A percentile compares a stretch with the other conserved stretches of the same genome.
phyloP scores from a whole-genome alignment of 1,140 invertebrate genomes.

The Macrotrachela quadricornifera region DNA sequence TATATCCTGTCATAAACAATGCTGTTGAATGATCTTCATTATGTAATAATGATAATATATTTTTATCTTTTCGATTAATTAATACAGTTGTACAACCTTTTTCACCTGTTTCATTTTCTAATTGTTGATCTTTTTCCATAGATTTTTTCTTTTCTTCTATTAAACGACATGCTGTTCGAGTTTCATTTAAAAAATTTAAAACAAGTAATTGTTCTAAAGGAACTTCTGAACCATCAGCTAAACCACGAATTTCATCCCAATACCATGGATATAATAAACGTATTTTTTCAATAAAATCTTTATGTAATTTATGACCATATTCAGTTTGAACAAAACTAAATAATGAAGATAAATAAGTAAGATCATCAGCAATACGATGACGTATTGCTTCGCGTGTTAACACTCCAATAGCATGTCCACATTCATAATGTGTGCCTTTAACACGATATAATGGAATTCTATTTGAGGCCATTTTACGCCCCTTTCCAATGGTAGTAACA shows the following conservation, averaged over 20 bases:
- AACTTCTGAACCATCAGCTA: slow-evolving; percentile 1
- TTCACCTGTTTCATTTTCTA: not conserved
- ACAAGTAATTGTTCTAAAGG: not conserved
- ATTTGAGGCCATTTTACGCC: too few relatives aligned
- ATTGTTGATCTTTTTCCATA: not conserved
- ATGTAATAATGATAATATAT: not conserved
- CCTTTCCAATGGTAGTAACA: too few relatives aligned
- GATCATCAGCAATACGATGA: too few relatives aligned
- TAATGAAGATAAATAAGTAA: too few relatives aligned
- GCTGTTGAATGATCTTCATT: slow-evolving; percentile 1
- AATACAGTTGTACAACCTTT: not conserved
- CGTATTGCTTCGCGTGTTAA: too few relatives aligned
- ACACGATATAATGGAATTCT: too few relatives aligned
- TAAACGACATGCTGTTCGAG: not conserved
- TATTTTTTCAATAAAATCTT: too few relatives aligned
- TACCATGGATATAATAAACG: not conserved
- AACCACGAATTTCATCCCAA: slow-evolving; percentile 4
- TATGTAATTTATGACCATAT: too few relatives aligned
- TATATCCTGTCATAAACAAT: slow-evolving; percentile 1
- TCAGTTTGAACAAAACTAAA: too few relatives aligned
- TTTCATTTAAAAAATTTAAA: slow-evolving; percentile 2
- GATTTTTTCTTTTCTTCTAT: not conserved
- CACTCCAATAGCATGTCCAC: too few relatives aligned
- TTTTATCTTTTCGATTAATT: not conserved
- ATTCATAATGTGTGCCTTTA: too few relatives aligned